A percentile compares a stretch with the other conserved stretches of the same genome.
phyloP scores from a whole-genome alignment of 2,797 vertebrate genomes.

The Amblyopsis hoosieri region DNA sequence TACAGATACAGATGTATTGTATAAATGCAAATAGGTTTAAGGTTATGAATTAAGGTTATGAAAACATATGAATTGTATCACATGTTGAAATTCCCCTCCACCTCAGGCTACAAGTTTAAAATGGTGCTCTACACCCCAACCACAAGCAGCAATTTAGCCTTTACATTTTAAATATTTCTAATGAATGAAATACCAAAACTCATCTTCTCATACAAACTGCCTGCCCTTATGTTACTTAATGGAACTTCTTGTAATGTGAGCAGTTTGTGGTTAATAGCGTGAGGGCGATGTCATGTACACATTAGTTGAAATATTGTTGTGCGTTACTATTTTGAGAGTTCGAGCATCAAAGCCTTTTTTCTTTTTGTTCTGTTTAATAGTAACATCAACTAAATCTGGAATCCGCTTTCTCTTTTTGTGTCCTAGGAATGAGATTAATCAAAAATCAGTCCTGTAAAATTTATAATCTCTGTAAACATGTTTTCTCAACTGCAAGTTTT shows the following conservation, averaged over 20 bases:
- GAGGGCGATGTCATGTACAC: constrained; percentile 48
- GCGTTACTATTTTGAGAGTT: constrained; percentile 19
- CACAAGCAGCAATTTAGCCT: constrained; percentile 25
- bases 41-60: constrained; percentile 18
- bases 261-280: constrained; percentile 20
- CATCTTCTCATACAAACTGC: constrained; percentile 33
- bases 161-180: constrained; percentile 16
- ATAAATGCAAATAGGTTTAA: constrained; percentile 35
- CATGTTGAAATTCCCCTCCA: constrained; percentile 18
- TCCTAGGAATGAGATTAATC: constrained; percentile 61
- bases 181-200: constrained; percentile 35
- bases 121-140: constrained; percentile 62
- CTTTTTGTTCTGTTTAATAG: constrained; percentile 5
- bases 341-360: constrained; percentile 45
- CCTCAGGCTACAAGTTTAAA: constrained; percentile 19
- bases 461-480: constrained; percentile 41
- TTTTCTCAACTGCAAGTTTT: constrained; percentile 43
- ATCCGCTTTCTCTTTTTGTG: constrained; percentile 34
- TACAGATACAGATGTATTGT: constrained; percentile 41
- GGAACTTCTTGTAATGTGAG: constrained; percentile 38
- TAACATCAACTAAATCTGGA: constrained; percentile 29
- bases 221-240: constrained; percentile 35
- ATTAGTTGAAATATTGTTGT: constrained; percentile 31
- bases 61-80: constrained; percentile 44
- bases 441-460: constrained; percentile 62